A percentile compares a stretch with the other conserved stretches of the same genome.
Evolutionary conservation across 1,140 invertebrate species (phyloP).

Genomic region (Cardiocondyla obscurior): DNA sequence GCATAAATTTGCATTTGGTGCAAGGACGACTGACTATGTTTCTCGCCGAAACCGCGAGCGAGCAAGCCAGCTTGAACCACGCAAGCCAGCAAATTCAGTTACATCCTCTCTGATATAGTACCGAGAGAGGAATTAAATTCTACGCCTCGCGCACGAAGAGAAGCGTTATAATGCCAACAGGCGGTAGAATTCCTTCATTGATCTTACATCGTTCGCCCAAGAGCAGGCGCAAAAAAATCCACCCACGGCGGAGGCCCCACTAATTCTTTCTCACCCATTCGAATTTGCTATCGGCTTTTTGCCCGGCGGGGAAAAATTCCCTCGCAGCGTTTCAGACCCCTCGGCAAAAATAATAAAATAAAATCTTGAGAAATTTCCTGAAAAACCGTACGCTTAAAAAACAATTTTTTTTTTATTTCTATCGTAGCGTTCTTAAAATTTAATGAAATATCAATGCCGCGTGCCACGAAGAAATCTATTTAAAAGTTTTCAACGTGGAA

Average conservation of each 20-base stretch:
- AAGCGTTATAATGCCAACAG: background rate
- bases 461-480: background rate
- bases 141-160: background rate
- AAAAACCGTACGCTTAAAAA: background rate
- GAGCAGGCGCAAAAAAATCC: background rate
- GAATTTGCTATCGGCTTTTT: background rate
- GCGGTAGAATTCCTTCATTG: background rate
- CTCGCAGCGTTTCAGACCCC: background rate
- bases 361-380: too few relatives aligned
- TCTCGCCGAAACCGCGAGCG: constrained; percentile 26
- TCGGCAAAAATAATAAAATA: background rate
- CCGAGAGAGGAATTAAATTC: constrained; percentile 34
- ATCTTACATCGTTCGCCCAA: constrained; percentile 13
- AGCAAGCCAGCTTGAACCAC: constrained; percentile 15
- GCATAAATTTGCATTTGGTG: constrained; percentile 37
- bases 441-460: background rate
- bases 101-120: constrained; percentile 14
- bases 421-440: background rate
- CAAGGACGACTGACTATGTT: constrained; percentile 9
- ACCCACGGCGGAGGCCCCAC: too few relatives aligned
- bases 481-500: background rate
- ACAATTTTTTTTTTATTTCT: background rate
- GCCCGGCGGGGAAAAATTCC: background rate
- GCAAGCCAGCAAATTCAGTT: constrained; percentile 34
- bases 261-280: background rate